phyloP scores from a whole-genome alignment of 2,113 vertebrate species.

The Trachemys scripta region DNA sequence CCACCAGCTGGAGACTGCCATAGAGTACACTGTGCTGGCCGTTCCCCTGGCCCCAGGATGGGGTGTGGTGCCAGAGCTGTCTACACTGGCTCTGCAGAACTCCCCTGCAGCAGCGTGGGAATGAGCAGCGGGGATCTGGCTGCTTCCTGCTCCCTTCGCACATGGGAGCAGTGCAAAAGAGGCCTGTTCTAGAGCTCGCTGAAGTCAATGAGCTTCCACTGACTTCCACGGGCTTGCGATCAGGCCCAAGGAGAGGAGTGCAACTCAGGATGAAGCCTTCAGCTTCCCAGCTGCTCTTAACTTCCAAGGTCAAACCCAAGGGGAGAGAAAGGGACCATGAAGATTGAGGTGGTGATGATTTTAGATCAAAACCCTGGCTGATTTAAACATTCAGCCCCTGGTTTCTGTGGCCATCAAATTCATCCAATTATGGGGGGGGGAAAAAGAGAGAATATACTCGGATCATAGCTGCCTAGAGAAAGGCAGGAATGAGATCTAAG shows the following conservation, averaged over 20 bases:
- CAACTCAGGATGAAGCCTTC: neutral
- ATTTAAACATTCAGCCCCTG: neutral
- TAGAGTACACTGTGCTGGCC: too few species aligned
- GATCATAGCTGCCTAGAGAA: neutral
- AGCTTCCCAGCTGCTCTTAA: neutral
- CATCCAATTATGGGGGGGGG: fast-evolving
- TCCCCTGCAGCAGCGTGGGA: neutral
- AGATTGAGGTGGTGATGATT: fast-evolving
- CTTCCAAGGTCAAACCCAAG: neutral
- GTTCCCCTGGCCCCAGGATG: neutral
- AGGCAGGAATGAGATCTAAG: neutral
- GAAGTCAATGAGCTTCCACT: neutral
- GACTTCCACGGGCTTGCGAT: neutral
- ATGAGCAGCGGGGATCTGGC: neutral
- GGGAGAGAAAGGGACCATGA: neutral
- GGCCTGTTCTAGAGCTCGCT: neutral
- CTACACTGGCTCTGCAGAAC: neutral
- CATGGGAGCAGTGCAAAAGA: neutral
- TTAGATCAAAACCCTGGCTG: neutral
- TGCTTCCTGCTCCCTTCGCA: neutral
- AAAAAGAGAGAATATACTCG: neutral
- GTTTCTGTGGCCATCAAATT: neutral
- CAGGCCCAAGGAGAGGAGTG: neutral
- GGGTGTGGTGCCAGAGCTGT: neutral
- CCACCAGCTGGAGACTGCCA: neutral